Conservation (phyloP, 2,888 invertebrate species). For the Tuberolachnus salignus region DNA sequence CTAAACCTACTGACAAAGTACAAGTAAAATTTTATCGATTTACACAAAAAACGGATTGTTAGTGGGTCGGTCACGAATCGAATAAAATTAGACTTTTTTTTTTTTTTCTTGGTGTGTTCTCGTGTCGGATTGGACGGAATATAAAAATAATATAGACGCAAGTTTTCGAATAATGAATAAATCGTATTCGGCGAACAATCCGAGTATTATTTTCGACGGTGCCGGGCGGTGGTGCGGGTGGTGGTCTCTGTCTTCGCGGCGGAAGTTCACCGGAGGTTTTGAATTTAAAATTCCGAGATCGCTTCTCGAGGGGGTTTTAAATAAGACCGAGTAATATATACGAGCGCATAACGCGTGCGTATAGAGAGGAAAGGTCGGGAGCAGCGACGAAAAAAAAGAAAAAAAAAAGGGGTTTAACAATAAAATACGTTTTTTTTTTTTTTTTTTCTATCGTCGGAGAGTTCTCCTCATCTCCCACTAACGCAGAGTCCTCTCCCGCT, state of each 20-base stretch:
- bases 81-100: too few relatives aligned
- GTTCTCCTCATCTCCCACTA: not conserved
- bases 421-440: conserved; percentile 33
- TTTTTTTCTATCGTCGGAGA: not conserved
- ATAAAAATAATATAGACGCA: too few relatives aligned
- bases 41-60: too few relatives aligned
- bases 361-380: conserved; percentile 2
- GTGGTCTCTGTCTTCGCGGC: not conserved
- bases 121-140: too few relatives aligned
- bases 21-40: too few relatives aligned
- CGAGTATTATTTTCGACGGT: not conserved
- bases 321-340: not conserved
- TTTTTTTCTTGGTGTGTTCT: too few relatives aligned
- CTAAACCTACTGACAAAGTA: too few relatives aligned
- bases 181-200: not conserved
- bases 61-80: too few relatives aligned
- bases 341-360: not conserved
- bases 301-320: conserved; percentile 13
- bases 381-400: conserved; percentile 10
- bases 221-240: not conserved
- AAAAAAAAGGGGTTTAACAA: conserved; percentile 31
- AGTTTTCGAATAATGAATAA: conserved; percentile 4
- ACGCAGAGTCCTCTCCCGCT: not conserved
- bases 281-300: conserved; percentile 34
- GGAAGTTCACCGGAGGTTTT: conserved; percentile 21